phyloP scores from a whole-genome alignment of 23 tunicate genomes.

The Trididemnum clinides region DNA sequence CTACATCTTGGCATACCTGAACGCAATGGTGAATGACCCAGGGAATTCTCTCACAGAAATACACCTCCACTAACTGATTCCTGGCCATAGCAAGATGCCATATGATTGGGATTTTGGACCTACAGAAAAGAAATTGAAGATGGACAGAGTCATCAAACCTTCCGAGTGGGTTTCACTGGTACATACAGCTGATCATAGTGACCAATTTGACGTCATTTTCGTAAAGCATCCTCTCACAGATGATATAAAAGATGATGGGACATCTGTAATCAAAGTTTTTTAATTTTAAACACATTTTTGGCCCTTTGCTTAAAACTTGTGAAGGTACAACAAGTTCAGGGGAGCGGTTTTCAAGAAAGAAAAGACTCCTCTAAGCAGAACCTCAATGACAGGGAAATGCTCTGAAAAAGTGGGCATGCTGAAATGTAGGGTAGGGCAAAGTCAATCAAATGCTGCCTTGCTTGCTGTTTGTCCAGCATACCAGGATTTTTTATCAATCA shows the following conservation, averaged over 20 bases:
- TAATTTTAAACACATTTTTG: too few species aligned
- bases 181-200: not conserved
- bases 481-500: too few species aligned
- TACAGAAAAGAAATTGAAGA: not conserved
- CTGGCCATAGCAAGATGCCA: slow-evolving; percentile 5
- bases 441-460: too few species aligned
- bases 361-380: too few species aligned
- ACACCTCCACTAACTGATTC: not conserved
- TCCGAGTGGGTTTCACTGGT: slow-evolving; percentile 5
- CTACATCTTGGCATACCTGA: not conserved
- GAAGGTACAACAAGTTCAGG: too few species aligned
- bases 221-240: slow-evolving; percentile 7
- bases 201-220: not conserved
- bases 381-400: too few species aligned
- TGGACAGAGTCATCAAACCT: not conserved
- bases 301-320: too few species aligned
- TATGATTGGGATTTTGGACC: slow-evolving; percentile 14
- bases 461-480: too few species aligned
- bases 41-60: not conserved
- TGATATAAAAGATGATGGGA: not conserved
- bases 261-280: too few species aligned
- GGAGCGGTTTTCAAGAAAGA: too few species aligned
- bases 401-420: too few species aligned
- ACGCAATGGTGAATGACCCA: not conserved
- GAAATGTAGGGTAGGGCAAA: too few species aligned